Percentiles rank a stretch among this genome's conserved stretches.
Evolutionary conservation across 2,888 invertebrate genomes (phyloP).

Genomic region (Diaprepes abbreviatus): DNA sequence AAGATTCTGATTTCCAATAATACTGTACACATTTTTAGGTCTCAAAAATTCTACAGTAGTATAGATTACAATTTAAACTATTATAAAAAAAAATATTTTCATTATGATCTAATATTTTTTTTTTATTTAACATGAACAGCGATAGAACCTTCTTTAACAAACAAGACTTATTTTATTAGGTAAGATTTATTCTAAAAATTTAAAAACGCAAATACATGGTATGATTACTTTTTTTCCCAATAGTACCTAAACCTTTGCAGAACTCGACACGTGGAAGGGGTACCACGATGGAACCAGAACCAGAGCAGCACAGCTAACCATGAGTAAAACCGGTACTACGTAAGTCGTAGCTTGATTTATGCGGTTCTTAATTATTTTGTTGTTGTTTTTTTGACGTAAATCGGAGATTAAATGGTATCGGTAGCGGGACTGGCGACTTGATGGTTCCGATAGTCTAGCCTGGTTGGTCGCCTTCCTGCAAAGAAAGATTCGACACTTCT

Average conservation of each 20-base stretch:
- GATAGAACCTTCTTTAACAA: too few species aligned
- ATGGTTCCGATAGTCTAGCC: slow-evolving; percentile 37
- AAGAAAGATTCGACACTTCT: too few species aligned
- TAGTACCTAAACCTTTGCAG: slow-evolving; percentile 11
- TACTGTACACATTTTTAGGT: too few species aligned
- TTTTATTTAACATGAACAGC: too few species aligned
- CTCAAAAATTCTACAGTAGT: too few species aligned
- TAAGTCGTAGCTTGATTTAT: slow-evolving; percentile 28
- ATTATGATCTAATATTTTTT: too few species aligned
- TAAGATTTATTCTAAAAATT: too few species aligned
- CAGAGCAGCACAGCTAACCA: slow-evolving; percentile 40
- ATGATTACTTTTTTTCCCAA: slow-evolving; percentile 20
- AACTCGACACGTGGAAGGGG: slow-evolving; percentile 14
- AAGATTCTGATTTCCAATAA: too few species aligned
- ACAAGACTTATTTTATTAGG: too few species aligned
- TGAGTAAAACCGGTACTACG: slow-evolving; percentile 43
- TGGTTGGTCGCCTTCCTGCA: slow-evolving; percentile 30
- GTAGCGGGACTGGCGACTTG: slow-evolving; percentile 24
- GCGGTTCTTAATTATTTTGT: slow-evolving; percentile 26
- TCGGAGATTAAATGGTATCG: slow-evolving; percentile 28
- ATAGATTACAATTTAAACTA: too few species aligned
- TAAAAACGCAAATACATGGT: too few species aligned
- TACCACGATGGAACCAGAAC: slow-evolving; percentile 36
- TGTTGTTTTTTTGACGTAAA: slow-evolving; percentile 28
- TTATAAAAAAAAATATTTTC: too few species aligned